Evolutionary conservation across 1,140 invertebrate species (phyloP).

Genomic region (Antheraea pernyi): DNA sequence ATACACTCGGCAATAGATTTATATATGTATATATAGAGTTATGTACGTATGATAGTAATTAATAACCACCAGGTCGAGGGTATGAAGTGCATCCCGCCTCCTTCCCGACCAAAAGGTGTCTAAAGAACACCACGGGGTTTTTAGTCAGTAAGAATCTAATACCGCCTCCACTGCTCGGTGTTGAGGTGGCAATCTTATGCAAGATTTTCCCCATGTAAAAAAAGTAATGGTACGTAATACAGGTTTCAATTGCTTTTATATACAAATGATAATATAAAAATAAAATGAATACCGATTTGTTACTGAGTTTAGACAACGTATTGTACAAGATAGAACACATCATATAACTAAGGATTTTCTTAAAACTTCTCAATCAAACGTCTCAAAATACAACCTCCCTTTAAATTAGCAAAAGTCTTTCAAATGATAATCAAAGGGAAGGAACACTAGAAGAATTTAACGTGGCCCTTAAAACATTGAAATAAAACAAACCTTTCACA

Average conservation of each 20-base stretch:
- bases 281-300: not conserved
- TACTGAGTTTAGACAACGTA: not conserved
- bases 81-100: too few relatives aligned
- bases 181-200: too few relatives aligned
- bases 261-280: not conserved
- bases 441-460: not conserved
- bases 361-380: not conserved
- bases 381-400: not conserved
- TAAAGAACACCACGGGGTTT: too few relatives aligned
- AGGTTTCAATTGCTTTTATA: not conserved
- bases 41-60: not conserved
- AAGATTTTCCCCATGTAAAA: too few relatives aligned
- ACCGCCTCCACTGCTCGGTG: too few relatives aligned
- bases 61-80: too few relatives aligned
- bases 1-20: too few relatives aligned
- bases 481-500: slow-evolving; percentile 17
- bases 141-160: too few relatives aligned
- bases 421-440: not conserved
- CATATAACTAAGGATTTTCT: not conserved
- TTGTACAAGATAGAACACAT: not conserved
- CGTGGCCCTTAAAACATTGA: not conserved
- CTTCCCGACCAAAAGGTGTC: too few relatives aligned
- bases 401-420: not conserved
- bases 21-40: too few relatives aligned
- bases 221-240: not conserved